Evolutionary conservation across 2,797 vertebrate genomes (phyloP).

Genomic region (Cryptoprocta ferox): DNA sequence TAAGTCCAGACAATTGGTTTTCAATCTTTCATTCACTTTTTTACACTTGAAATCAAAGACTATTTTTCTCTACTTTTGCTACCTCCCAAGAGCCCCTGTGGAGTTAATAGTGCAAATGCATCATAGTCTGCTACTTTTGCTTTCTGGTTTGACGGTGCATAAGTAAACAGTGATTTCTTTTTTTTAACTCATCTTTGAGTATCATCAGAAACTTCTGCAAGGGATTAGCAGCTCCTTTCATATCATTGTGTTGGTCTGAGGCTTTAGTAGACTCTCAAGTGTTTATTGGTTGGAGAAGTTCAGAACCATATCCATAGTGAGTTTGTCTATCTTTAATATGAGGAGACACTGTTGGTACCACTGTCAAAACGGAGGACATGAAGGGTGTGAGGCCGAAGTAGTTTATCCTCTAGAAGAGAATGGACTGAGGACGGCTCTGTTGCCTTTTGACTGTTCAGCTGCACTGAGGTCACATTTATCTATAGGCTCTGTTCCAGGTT

Average conservation of each 20-base stretch:
- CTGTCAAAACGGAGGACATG: background rate
- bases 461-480: background rate
- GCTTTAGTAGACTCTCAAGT: background rate
- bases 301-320: background rate
- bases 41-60: background rate
- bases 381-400: background rate
- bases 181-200: background rate
- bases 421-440: background rate
- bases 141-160: background rate
- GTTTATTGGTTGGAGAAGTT: background rate
- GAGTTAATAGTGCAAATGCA: background rate
- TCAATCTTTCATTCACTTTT: background rate
- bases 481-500: background rate
- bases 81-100: background rate
- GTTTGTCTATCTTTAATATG: background rate
- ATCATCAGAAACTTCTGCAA: background rate
- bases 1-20: background rate
- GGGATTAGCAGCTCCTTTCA: background rate
- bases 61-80: slow-evolving; percentile 14
- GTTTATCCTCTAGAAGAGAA: background rate
- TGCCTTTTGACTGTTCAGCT: background rate
- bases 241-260: background rate
- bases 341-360: background rate
- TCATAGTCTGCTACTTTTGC: background rate
- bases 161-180: background rate